A percentile compares a stretch with the other conserved stretches of the same genome.
Evolutionary conservation across 23 tunicate species (phyloP).

Genomic region (Diplosoma virens): DNA sequence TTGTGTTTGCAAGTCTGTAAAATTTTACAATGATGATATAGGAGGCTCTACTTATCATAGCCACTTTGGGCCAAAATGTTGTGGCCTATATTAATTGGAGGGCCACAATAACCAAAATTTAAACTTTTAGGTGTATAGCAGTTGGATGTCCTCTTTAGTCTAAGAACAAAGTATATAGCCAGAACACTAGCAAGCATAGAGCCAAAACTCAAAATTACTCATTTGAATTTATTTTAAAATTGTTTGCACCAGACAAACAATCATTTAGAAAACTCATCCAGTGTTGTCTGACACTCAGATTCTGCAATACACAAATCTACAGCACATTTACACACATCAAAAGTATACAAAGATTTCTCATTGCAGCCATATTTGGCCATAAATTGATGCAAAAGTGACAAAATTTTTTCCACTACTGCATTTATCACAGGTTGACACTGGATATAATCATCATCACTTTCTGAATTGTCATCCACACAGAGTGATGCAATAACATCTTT

Average conservation of each 20-base stretch:
- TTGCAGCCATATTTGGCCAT: no score
- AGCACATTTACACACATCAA: background rate
- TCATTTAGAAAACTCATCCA: background rate
- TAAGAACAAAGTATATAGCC: background rate
- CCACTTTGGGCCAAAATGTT: background rate
- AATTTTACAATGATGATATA: background rate
- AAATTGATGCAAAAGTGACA: no score
- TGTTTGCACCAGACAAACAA: background rate
- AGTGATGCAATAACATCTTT: background rate
- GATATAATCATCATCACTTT: background rate
- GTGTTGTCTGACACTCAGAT: background rate
- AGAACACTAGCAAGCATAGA: background rate
- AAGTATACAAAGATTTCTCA: background rate
- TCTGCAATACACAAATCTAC: no score
- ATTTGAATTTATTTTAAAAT: background rate
- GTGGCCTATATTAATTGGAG: no score
- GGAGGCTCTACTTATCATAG: background rate
- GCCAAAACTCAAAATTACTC: no score
- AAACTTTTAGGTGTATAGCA: no score
- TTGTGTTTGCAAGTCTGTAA: no score
- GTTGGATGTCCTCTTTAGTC: background rate
- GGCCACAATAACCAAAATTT: no score
- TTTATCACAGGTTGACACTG: no score
- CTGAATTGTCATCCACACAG: background rate
- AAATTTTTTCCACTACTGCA: background rate